These are phyloP conservation scores for Coracias cyanogaster DNA, from an alignment of 2,797 vertebrate genomes.

Conservation along the genomic window DNA sequence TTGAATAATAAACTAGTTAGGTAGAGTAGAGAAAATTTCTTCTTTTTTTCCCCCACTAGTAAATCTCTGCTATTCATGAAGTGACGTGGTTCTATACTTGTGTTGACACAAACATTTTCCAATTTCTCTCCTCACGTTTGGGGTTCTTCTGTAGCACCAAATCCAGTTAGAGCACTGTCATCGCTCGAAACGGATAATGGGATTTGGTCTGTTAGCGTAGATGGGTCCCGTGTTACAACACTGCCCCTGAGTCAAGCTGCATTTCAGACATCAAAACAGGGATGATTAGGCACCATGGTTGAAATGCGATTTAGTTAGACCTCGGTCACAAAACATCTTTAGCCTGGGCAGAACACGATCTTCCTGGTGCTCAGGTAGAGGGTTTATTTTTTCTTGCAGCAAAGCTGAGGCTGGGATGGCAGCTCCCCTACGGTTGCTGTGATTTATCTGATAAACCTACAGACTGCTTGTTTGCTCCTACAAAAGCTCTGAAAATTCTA, in stretches of 20 bases:
- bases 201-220: neutral
- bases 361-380: neutral
- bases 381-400: neutral
- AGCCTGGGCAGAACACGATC: neutral
- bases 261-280: neutral
- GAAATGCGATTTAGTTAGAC: neutral
- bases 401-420: neutral
- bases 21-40: neutral
- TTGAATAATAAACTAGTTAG: neutral
- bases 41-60: accelerated
- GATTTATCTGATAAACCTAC: neutral
- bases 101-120: neutral
- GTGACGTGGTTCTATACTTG: neutral
- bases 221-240: neutral
- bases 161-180: slow-evolving; percentile 26
- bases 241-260: slow-evolving; percentile 10
- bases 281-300: neutral
- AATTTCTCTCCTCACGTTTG: neutral
- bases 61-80: neutral
- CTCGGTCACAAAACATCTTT: neutral
- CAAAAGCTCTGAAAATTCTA: neutral
- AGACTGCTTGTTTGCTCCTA: neutral
- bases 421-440: neutral
- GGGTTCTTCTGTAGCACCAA: neutral
- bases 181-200: neutral